Evolutionary conservation across 2,113 vertebrate genomes (phyloP).

Genomic region (Trochalopteron elliotii): DNA sequence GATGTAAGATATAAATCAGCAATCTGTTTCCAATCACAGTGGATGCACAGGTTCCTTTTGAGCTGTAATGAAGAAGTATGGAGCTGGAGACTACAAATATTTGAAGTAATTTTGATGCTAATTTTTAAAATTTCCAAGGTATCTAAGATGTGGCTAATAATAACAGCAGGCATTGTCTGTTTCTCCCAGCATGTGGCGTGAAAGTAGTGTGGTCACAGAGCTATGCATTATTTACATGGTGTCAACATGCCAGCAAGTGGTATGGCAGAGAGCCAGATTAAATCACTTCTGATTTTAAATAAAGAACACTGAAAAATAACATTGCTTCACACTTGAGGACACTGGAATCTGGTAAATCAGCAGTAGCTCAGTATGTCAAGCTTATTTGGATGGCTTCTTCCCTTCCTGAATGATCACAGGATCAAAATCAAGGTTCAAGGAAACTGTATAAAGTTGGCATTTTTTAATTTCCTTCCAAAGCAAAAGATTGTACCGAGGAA

Average conservation of each 20-base stretch:
- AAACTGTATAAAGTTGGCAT: background rate
- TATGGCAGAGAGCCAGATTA: conserved; percentile 19
- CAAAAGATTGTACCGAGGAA: background rate
- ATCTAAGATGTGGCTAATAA: background rate
- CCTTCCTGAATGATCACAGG: background rate
- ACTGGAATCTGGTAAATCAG: conserved; percentile 17
- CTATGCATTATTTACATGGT: conserved; percentile 40
- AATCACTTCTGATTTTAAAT: conserved; percentile 29
- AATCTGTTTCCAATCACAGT: background rate
- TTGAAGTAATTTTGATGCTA: background rate
- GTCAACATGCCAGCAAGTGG: conserved; percentile 24
- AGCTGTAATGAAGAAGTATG: background rate
- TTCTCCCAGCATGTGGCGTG: background rate
- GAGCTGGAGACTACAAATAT: background rate
- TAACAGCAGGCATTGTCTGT: conserved; percentile 11
- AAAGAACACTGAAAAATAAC: conserved; percentile 1
- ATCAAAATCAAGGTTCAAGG: background rate
- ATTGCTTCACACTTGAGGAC: conserved; percentile 19
- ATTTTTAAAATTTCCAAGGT: conserved; percentile 6
- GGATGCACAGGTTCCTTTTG: background rate
- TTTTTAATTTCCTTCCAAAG: background rate
- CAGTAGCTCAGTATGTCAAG: background rate
- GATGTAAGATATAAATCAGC: background rate
- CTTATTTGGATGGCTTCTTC: background rate
- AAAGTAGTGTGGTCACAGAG: background rate